Evolutionary conservation across 2,888 invertebrate genomes (phyloP).

Genomic region (Drosophila mimetica): DNA sequence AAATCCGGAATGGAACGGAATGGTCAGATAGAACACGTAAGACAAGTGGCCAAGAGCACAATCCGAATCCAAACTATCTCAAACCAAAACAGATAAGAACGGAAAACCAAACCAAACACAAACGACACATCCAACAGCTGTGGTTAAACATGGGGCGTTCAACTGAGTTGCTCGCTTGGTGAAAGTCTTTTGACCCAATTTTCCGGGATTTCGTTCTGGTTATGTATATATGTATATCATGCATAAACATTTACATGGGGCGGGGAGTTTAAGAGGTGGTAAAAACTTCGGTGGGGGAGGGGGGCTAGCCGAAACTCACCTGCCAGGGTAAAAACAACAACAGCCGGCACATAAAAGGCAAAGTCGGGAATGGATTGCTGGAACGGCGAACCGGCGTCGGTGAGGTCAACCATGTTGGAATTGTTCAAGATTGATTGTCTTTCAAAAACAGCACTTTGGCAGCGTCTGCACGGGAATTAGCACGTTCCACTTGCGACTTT

Average conservation of each 20-base stretch:
- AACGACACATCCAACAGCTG: constrained; percentile 8
- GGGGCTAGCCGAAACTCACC: constrained; percentile 86
- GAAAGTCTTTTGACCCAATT: constrained; percentile 71
- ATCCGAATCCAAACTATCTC: constrained; percentile 15
- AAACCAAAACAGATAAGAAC: constrained; percentile 27
- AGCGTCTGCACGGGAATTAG: not conserved
- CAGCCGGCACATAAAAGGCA: constrained; percentile 93
- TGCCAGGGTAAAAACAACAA: constrained; percentile 91
- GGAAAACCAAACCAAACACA: constrained; percentile 21
- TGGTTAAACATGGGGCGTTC: constrained; percentile 3
- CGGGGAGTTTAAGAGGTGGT: not conserved
- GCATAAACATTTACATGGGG: constrained; percentile 2
- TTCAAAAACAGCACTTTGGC: constrained; percentile 1
- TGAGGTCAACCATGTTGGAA: constrained; percentile 92
- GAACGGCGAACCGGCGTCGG: constrained; percentile 91
- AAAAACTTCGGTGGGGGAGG: not conserved
- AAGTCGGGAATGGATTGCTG: constrained; percentile 95
- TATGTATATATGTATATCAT: constrained; percentile 8
- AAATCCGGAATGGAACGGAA: constrained; percentile 19
- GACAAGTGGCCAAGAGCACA: constrained; percentile 10
- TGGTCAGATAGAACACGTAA: constrained; percentile 35
- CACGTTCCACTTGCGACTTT: constrained; percentile 9
- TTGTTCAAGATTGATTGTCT: constrained; percentile 14
- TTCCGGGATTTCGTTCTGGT: constrained; percentile 5
- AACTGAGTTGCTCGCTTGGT: constrained; percentile 41